Conservation (phyloP, 2,113 vertebrate genomes). For the Ciconia boyciana region DNA sequence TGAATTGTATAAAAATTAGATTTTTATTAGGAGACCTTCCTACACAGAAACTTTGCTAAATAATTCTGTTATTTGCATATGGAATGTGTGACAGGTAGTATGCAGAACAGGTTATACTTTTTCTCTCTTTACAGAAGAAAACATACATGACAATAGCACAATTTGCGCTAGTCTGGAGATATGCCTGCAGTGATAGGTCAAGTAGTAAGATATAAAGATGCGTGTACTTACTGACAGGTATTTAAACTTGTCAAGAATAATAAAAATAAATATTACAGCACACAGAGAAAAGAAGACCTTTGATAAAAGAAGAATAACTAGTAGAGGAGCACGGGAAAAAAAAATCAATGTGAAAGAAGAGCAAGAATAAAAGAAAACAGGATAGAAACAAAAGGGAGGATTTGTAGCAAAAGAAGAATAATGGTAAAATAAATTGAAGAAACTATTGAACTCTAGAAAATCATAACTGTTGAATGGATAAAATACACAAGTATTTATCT, state of each 20-base stretch:
- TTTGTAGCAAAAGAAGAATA: background rate
- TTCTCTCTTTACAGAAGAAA: background rate
- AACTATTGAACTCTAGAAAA: background rate
- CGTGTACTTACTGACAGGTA: background rate
- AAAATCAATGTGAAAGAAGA: background rate
- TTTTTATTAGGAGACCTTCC: background rate
- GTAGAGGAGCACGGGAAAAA: background rate
- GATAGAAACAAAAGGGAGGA: background rate
- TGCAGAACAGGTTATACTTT: background rate
- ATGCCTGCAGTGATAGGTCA: background rate
- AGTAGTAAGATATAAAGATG: background rate
- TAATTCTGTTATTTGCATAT: background rate
- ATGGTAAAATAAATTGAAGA: background rate
- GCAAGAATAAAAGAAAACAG: background rate
- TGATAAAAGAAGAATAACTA: background rate
- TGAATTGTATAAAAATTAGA: background rate
- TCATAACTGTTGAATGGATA: background rate
- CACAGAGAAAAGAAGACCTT: background rate
- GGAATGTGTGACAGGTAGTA: background rate
- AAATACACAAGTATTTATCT: background rate
- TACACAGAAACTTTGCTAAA: background rate
- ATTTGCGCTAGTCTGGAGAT: background rate
- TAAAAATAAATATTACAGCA: background rate
- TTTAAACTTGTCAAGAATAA: constrained; percentile 21
- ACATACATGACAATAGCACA: background rate